Evolutionary conservation across 2,113 vertebrate species (phyloP), one percentile per base, ranked within the genome.

Genomic region (Clarias magur): DNA sequence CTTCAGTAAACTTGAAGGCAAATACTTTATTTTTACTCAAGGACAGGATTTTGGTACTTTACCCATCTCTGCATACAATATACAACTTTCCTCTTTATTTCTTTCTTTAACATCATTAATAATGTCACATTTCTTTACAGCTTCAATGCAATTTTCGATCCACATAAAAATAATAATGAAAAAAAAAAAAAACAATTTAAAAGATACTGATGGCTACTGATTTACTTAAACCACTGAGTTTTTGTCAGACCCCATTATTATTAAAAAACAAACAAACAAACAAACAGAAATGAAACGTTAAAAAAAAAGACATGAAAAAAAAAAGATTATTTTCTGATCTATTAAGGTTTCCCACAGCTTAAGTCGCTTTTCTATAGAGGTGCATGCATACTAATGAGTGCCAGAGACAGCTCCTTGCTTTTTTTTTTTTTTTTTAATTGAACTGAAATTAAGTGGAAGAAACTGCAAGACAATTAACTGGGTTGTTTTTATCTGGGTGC

Each of bases 391-490:
- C 88, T 95, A 96, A 96, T 95, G 89, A 95, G 91, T 90, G 87
- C 94, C 91, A 96, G 93, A 94, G 90, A 95, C 91, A 95, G 95
- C 94, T 96, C 91, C 91, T 89, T 65, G 85, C 87, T n/a, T 95
- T 94, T 93, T 95, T 30, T 63, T n/a, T 48, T 68, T 67, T 72
- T 59, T 90, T 89, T 94, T 95, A 96, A 97, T 94, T 96, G 94
- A 93, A 91, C 94, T 96, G 96, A 97, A 97, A 97, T 95, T 92
- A 97, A 94, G 95, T 96, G 94, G 95, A 97, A 97, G 94, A 93
- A 97, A 96, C 92, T 95, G 94, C 94, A 94, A 96, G 95, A 97
- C 95, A 97, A 97, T 97, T 97, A 98, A 96, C 93, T 94, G 92
- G 63, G 92, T 84, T 93, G 94, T 93, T 95, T 93, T 95, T 91